phyloP scores from a whole-genome alignment of 2,888 invertebrate genomes.

The Noctua janthina region DNA sequence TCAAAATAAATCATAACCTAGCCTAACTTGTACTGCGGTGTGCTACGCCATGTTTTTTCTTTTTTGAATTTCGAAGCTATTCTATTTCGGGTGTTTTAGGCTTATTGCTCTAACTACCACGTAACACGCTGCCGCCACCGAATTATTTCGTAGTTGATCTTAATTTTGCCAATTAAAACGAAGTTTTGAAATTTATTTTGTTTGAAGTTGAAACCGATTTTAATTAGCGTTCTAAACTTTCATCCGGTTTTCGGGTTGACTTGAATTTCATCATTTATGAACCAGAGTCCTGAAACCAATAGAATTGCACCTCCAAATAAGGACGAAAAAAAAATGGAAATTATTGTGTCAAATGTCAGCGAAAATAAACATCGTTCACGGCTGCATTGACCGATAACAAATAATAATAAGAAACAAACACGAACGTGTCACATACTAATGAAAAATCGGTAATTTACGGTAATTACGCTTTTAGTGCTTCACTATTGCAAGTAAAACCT shows the following conservation, averaged over 20 bases:
- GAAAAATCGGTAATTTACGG: conserved; percentile 82
- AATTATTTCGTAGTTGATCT: conserved; percentile 12
- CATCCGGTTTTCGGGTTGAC: background rate
- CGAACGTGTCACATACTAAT: conserved; percentile 61
- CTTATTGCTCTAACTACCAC: conserved; percentile 1
- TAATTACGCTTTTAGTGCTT: conserved; percentile 84
- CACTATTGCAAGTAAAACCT: conserved; percentile 82
- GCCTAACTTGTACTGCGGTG: conserved; percentile 45
- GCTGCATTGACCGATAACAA: conserved; percentile 28
- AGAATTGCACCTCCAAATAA: background rate
- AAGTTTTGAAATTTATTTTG: conserved; percentile 13
- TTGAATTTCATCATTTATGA: background rate
- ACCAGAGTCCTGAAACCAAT: background rate
- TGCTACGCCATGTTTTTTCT: background rate
- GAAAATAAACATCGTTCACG: conserved; percentile 11
- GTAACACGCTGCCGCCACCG: background rate
- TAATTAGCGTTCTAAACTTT: conserved; percentile 6
- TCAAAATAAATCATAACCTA: conserved; percentile 56
- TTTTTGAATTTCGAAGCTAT: background rate
- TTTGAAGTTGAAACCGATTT: conserved; percentile 27
- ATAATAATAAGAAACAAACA: conserved; percentile 49
- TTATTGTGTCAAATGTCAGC: background rate
- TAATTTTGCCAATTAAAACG: conserved; percentile 29
- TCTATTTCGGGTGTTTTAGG: conserved; percentile 9
- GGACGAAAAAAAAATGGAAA: background rate